Base-by-base conservation (phyloP, 2,797 vertebrate species). In the Mus minutoides region DNA sequence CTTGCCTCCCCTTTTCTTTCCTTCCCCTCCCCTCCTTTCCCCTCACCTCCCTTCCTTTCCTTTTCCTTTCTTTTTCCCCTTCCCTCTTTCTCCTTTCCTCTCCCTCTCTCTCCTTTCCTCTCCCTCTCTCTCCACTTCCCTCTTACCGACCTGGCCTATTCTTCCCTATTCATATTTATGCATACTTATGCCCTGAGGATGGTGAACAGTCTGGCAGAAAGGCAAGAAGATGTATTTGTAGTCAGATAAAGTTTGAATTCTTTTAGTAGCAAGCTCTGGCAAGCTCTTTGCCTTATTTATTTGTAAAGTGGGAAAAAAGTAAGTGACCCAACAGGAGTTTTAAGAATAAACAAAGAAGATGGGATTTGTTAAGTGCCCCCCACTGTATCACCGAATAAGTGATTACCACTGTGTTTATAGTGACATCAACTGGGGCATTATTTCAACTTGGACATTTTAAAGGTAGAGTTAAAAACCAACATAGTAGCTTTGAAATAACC, bases 311-410 rank as follows among this genome's bases (percentile, higher is more conserved):
- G 16, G 75, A 60, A 16, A 86, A 87, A 93, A 64, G 52, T 40
- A 80, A 76, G 71, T 16, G 93, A 86, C 14, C n/a, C 40, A 83
- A 69, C 4, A 88, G 14, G 31, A 49, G 22, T 92, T 92, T 94
- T 92, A 92, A 73, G 69, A 97, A 86, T 69, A 67, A 91, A 71
- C 60, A 71, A 88, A 90, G 49, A 29, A 88, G 79, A 58, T n/a
- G n/a, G 26, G 71, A 43, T 96, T 91, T 96, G 88, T 82, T 67
- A 96, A 94, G 37, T 64, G 73, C 46, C 64, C 93, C 67, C n/a
- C 16, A 37, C 71, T 85, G 24, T 46, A 69, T 37, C 49, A 62
- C 49, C 60, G 85, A 92, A 69, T 16, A 92, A 43, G 90, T 26
- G 26, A 29, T 24, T 14, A 40, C 19, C 34, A 54, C 77, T 86